These are phyloP conservation scores for Proteles cristata DNA, from an alignment of 2,113 vertebrate genomes.

Conservation along the genomic window DNA sequence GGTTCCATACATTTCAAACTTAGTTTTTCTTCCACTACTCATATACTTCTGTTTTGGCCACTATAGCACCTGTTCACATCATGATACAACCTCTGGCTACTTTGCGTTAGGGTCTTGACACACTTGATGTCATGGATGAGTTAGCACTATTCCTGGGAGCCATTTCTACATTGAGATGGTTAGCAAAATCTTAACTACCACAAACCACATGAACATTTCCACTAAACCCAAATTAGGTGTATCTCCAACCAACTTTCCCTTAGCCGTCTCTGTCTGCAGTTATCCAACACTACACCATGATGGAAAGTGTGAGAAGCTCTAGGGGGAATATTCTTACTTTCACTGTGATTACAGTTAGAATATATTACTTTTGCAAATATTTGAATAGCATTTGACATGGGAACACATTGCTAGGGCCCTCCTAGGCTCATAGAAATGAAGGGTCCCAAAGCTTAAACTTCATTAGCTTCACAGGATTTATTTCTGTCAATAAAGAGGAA, in stretches of 20 bases:
- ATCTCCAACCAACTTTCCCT: not conserved
- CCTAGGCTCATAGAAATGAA: not conserved
- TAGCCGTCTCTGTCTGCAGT: not conserved
- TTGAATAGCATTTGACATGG: not conserved
- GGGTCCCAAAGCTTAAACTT: not conserved
- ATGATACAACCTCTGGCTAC: not conserved
- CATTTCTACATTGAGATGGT: not conserved
- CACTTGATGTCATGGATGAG: not conserved
- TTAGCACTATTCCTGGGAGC: not conserved
- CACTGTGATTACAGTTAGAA: not conserved
- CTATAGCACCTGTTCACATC: not conserved
- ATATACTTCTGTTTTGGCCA: not conserved
- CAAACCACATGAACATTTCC: not conserved
- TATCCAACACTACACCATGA: not conserved
- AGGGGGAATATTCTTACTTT: not conserved
- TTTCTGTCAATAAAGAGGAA: not conserved
- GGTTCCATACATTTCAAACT: constrained; percentile 8
- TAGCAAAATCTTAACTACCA: not conserved
- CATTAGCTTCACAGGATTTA: not conserved
- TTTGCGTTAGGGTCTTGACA: not conserved
- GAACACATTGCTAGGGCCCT: not conserved
- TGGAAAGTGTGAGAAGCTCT: not conserved
- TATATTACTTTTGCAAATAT: constrained; percentile 11
- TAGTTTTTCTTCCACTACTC: not conserved
- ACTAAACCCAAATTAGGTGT: not conserved